Base-by-base conservation (phyloP, 1,140 invertebrate genomes). In the Stegodyphus mimosarum region DNA sequence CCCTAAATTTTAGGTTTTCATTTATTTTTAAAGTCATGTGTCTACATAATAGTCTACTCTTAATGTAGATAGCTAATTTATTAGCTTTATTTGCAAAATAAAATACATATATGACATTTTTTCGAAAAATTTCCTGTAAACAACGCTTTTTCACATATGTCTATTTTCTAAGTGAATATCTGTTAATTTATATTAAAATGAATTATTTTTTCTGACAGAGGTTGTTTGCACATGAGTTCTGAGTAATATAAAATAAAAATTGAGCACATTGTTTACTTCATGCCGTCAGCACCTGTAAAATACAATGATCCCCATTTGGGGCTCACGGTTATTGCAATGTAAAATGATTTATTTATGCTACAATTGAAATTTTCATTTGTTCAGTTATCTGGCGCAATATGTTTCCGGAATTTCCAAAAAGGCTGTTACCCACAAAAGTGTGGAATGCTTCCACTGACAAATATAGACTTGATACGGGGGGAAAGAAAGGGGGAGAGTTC, bases 171-270 rank as follows among this genome's bases (percentile, higher is more conserved):
- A 60, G 55, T 60, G 55, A 60, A 60, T 60, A 60, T 60, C 55
- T 60, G 15, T 60, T 73, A 73, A 73, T 53, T 73, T 73, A 73
- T 73, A 73, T 73, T 73, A 73, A 73, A 73, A 73, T 73, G 71
- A 53, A 73, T 73, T 73, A 73, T 73, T 73, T 73, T 73, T 73
- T 73, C 71, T 73, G 71, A 73, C 71, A 73, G 71, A 73, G 71
- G 71, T 73, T 73, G 71, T 73, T 73, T 73, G 71, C 71, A 73
- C 71, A 73, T 73, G 71, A 73, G 71, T 73, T 73, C 71, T 73
- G 71, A 73, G 71, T 53, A 73, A 73, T 73, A 73, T 73, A 73
- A 73, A 73, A 73, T 73, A 73, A 73, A 73, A 73, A 73, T 33
- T 33, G 33, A 33, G 33, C 33, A 33, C 33, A 33, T n/a, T n/a